phyloP scores from a whole-genome alignment of 2,797 vertebrate species.

The Percopsis omiscomaycus region DNA sequence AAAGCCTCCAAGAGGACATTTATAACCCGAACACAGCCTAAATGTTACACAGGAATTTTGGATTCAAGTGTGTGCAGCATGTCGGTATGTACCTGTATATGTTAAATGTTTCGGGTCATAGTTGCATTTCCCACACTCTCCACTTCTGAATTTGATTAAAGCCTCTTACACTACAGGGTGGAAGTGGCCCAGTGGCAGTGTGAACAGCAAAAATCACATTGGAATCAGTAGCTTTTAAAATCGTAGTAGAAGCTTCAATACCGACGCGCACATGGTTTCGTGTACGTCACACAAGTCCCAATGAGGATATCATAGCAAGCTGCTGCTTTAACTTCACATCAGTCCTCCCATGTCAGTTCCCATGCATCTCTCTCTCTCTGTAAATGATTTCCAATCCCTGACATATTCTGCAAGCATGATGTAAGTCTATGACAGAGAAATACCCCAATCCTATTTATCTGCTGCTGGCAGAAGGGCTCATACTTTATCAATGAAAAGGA shows the following conservation, averaged over 20 bases:
- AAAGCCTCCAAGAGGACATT: slow-evolving; percentile 31
- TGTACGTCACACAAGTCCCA: slow-evolving; percentile 20
- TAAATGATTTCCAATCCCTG: slow-evolving; percentile 46
- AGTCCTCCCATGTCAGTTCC: slow-evolving; percentile 47
- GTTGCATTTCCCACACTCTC: background rate
- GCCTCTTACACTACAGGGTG: background rate
- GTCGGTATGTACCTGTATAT: background rate
- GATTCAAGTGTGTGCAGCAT: slow-evolving; percentile 3
- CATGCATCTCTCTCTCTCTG: slow-evolving; percentile 27
- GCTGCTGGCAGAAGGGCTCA: slow-evolving; percentile 33
- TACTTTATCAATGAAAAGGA: slow-evolving; percentile 11
- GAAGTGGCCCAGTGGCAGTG: no score
- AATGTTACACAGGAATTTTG: background rate
- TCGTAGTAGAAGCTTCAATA: slow-evolving; percentile 25
- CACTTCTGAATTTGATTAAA: slow-evolving; percentile 10
- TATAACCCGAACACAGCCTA: slow-evolving; percentile 23
- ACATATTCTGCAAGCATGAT: slow-evolving; percentile 65
- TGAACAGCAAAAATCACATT: no score
- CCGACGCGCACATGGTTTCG: slow-evolving; percentile 23
- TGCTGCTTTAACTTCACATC: slow-evolving; percentile 18
- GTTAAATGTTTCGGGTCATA: background rate
- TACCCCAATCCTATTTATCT: slow-evolving; percentile 32
- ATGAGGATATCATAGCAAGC: slow-evolving; percentile 29
- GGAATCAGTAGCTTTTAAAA: background rate
- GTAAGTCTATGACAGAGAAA: slow-evolving; percentile 61